Conservation (phyloP, 2,797 vertebrate genomes). For the Cetoscarus ocellatus region DNA sequence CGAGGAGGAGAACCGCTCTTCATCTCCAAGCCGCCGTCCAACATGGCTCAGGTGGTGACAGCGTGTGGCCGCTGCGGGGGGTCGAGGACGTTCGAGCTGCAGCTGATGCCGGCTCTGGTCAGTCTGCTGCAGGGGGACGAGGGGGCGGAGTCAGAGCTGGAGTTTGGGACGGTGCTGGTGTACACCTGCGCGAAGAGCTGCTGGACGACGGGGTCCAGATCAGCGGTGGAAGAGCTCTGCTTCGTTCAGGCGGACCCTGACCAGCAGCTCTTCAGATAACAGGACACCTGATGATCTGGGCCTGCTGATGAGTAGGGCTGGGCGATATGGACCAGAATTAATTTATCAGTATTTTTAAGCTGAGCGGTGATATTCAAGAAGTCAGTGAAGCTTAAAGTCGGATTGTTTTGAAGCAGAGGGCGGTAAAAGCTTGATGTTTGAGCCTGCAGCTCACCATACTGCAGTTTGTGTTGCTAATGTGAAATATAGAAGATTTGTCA, state of each 20-base stretch:
- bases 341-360: too few relatives aligned
- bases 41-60: constrained; percentile 54
- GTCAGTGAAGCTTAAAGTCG: too few relatives aligned
- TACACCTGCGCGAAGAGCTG: constrained; percentile 93
- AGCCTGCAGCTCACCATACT: too few relatives aligned
- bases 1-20: constrained; percentile 88
- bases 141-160: constrained; percentile 80
- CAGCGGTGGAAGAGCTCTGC: constrained; percentile 87
- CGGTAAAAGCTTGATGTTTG: too few relatives aligned
- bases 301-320: too few relatives aligned
- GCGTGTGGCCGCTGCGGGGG: constrained; percentile 85
- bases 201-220: constrained; percentile 80
- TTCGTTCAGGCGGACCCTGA: constrained; percentile 92
- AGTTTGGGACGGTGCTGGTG: constrained; percentile 92
- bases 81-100: constrained; percentile 90
- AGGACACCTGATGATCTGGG: not conserved
- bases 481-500: too few relatives aligned
- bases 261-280: constrained; percentile 90
- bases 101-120: constrained; percentile 94
- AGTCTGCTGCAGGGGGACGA: constrained; percentile 84
- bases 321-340: not conserved
- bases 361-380: too few relatives aligned
- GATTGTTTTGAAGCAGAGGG: too few relatives aligned
- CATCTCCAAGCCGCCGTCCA: constrained; percentile 74
- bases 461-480: too few relatives aligned